Evolutionary conservation across 2,888 invertebrate genomes (phyloP).

Genomic region (Epirrita christyi): DNA sequence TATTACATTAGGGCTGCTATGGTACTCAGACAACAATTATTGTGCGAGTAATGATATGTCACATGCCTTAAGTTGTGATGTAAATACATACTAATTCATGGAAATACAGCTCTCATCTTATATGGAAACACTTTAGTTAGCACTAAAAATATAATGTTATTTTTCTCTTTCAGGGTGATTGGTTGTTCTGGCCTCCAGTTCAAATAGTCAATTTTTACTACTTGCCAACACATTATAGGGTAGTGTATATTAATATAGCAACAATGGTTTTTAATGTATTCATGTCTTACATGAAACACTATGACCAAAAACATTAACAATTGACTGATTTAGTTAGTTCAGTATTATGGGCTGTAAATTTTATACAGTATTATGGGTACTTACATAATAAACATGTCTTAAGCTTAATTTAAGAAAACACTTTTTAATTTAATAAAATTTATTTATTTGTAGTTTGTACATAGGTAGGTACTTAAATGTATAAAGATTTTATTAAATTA

Average conservation of each 20-base stretch:
- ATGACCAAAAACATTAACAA: conserved; percentile 56
- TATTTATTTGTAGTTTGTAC: conserved; percentile 9
- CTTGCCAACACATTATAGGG: conserved; percentile 92
- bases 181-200: conserved; percentile 95
- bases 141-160: not conserved
- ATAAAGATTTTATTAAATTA: conserved; percentile 3
- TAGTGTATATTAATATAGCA: conserved; percentile 93
- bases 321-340: conserved; percentile 4
- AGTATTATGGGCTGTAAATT: conserved; percentile 2
- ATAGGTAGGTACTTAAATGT: not conserved
- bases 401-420: conserved; percentile 23
- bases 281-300: conserved; percentile 94
- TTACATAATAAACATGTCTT: conserved; percentile 30
- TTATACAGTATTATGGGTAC: conserved; percentile 2
- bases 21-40: no score
- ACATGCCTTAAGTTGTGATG: no score
- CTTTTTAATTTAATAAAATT: conserved; percentile 20
- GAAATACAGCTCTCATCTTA: not conserved
- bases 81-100: no score
- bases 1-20: no score
- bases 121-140: not conserved
- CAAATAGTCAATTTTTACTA: conserved; percentile 96
- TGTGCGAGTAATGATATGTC: no score
- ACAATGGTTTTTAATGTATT: conserved; percentile 95
- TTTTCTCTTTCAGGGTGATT: conserved; percentile 89